Evolutionary conservation across 2,113 vertebrate genomes (phyloP), one percentile per base, ranked within the genome.

Genomic region (Tupaia tana): DNA sequence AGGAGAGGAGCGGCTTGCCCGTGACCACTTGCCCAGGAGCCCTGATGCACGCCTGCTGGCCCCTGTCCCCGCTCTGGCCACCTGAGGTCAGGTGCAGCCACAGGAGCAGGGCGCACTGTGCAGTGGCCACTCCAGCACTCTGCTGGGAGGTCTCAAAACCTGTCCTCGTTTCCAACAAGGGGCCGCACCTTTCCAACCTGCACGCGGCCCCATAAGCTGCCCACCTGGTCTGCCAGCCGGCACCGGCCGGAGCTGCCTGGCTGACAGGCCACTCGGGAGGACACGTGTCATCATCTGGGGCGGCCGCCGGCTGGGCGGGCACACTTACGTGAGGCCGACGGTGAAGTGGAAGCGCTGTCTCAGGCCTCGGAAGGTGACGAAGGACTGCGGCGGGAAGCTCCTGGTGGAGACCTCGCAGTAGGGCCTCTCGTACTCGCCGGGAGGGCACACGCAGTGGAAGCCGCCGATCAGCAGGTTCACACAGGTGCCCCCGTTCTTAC

Each of bases 271-370:
- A 14, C 52, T 2, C 0, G 8, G 1, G 67, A 52, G 6, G 18
- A 20, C n/a, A n/a, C 13, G 0, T 4, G 0, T 19, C 7, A 0
- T 29, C 0, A 56, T 3, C 58, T 20, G 1, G 43, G 9, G 43
- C 43, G 43, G 5, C 43, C 43, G 43, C 5, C 43, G 43, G 43
- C 43, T 5, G 43, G 43, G 43, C 43, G 43, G 43, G 18, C 56
- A 25, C 73, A 98, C 98, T 98, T 89, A 99, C 99, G 97, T 97
- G 91, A 99, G 99, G 15, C 98, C 98, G 29, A 99, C 27, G 0
- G 98, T 98, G 98, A 99, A 99, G 97, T 98, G 99, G 95, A 99
- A 99, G 5, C 99, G 98, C 83, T 99, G 99, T 12, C 99, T 92
- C 79, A 99, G 97, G 54, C 99, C 99, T 20, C 99, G 98, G 98